Evolutionary conservation across 2,888 invertebrate genomes (phyloP).

Genomic region (Leptothorax acervorum): DNA sequence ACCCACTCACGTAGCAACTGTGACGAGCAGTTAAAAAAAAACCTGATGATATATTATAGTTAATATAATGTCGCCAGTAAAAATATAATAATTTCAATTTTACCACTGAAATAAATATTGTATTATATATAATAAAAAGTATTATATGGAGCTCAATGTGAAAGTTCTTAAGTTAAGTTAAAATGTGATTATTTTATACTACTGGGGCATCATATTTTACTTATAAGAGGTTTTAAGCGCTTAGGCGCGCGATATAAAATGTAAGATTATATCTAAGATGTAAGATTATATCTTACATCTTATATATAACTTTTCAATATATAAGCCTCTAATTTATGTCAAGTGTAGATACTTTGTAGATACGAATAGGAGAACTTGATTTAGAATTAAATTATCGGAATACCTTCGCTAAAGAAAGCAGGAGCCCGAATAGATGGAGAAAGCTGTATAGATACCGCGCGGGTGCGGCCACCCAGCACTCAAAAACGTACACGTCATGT

Average conservation of each 20-base stretch:
- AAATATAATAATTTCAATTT: background rate
- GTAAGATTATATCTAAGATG: background rate
- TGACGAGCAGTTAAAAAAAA: background rate
- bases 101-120: background rate
- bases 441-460: background rate
- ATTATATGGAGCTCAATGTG: background rate
- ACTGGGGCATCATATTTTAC: background rate
- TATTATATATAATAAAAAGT: background rate
- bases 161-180: background rate
- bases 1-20: background rate
- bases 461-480: background rate
- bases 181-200: background rate
- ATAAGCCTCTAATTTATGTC: background rate
- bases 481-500: background rate
- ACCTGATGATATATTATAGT: too few relatives aligned
- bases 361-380: background rate
- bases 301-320: background rate
- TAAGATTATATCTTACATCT: constrained; percentile 7
- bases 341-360: background rate
- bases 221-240: background rate
- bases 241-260: background rate
- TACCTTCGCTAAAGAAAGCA: background rate
- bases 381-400: constrained; percentile 2
- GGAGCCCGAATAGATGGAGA: too few relatives aligned
- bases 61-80: background rate